A percentile compares a stretch with the other conserved stretches of the same genome.
phyloP scores from a whole-genome alignment of 1,140 invertebrate genomes.

The Drosophila melanica region DNA sequence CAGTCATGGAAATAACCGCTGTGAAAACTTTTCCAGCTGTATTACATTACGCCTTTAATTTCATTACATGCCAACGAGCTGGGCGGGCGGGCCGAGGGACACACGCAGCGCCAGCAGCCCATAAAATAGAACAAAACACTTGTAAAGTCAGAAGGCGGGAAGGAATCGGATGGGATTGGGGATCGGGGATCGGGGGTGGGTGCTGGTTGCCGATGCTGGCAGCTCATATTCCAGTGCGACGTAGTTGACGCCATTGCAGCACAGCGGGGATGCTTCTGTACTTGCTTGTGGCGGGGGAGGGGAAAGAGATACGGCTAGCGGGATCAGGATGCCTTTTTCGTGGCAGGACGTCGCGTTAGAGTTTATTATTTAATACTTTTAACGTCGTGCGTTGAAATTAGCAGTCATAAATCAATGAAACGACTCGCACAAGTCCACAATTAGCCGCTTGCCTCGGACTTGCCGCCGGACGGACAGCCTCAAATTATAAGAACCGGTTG shows the following conservation, averaged over 20 bases:
- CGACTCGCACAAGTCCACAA: conserved; percentile 77
- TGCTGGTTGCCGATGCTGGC: background rate
- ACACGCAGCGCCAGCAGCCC: conserved; percentile 52
- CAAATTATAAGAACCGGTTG: conserved; percentile 58
- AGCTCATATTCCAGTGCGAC: conserved; percentile 68
- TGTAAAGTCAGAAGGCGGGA: conserved; percentile 57
- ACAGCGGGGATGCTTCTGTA: conserved; percentile 18
- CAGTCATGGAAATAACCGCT: conserved; percentile 72
- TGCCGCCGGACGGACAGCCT: conserved; percentile 37
- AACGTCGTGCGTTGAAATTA: conserved; percentile 77
- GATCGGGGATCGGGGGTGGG: background rate
- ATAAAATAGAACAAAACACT: conserved; percentile 78
- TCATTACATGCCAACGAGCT: conserved; percentile 58
- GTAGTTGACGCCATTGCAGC: conserved; percentile 54
- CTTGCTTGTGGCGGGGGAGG: background rate
- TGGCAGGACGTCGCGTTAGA: conserved; percentile 59
- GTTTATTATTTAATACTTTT: conserved; percentile 81
- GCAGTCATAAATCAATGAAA: conserved; percentile 79
- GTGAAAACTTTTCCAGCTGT: conserved; percentile 75
- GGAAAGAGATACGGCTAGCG: conserved; percentile 7
- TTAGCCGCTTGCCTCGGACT: conserved; percentile 50
- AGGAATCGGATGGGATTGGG: background rate
- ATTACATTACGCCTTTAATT: conserved; percentile 82
- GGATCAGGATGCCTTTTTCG: conserved; percentile 47
- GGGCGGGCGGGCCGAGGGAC: conserved; percentile 17